phyloP scores from a whole-genome alignment of 2,888 invertebrate genomes.

The Hirudinaria manillensis region DNA sequence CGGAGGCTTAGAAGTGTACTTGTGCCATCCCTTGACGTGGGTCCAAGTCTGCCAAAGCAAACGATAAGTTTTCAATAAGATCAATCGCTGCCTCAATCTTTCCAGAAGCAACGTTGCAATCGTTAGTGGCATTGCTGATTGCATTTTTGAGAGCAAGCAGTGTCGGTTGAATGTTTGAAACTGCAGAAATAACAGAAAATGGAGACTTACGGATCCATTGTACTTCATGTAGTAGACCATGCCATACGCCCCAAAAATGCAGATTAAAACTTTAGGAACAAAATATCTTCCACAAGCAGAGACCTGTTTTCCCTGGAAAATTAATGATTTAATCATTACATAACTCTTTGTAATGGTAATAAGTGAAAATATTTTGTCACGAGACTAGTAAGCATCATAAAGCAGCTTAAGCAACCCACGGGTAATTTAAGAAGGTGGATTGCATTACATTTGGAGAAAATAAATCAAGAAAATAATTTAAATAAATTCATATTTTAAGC shows the following conservation, averaged over 20 bases:
- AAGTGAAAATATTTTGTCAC: no score
- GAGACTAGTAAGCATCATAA: no score
- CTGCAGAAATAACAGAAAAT: background rate
- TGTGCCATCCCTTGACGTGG: slow-evolving; percentile 37
- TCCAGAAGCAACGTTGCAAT: no score
- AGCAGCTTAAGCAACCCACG: no score
- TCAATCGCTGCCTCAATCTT: background rate
- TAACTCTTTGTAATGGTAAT: no score
- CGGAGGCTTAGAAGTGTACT: slow-evolving; percentile 38
- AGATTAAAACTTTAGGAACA: slow-evolving; percentile 41
- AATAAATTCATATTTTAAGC: no score
- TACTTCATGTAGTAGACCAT: slow-evolving; percentile 45
- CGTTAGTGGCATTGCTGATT: no score
- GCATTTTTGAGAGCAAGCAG: background rate
- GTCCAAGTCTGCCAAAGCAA: slow-evolving; percentile 40
- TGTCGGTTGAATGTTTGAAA: background rate
- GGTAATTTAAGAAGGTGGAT: no score
- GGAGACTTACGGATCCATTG: slow-evolving; percentile 41
- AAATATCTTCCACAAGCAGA: slow-evolving; percentile 38
- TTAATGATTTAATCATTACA: no score
- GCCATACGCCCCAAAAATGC: slow-evolving; percentile 37
- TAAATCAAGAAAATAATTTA: no score
- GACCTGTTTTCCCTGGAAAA: slow-evolving; percentile 39
- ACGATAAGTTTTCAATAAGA: background rate
- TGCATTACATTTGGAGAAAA: no score